phyloP scores from a whole-genome alignment of 2,113 vertebrate species.

The Thunnus thynnus region DNA sequence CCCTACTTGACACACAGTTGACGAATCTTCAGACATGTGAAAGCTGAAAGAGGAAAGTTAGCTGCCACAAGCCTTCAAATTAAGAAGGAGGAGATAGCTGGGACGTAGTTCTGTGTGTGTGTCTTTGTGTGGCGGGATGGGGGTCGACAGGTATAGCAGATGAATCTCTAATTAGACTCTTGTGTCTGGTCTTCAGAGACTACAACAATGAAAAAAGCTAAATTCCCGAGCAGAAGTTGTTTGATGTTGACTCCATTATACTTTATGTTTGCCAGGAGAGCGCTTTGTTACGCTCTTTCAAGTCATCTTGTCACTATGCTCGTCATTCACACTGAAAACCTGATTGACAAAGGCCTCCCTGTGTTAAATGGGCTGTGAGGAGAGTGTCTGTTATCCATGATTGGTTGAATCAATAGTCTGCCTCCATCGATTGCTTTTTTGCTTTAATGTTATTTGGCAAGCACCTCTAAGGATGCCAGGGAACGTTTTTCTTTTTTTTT shows the following conservation, averaged over 20 bases:
- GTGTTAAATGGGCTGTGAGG: slow-evolving; percentile 70
- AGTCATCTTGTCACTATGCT: slow-evolving; percentile 52
- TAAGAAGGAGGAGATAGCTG: neutral
- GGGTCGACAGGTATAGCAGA: slow-evolving; percentile 45
- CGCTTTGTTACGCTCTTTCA: slow-evolving; percentile 25
- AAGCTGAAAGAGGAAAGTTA: slow-evolving; percentile 44
- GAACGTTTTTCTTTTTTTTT: slow-evolving; percentile 19
- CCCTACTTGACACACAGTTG: slow-evolving; percentile 8
- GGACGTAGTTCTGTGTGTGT: slow-evolving; percentile 3
- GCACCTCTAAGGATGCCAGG: slow-evolving; percentile 26
- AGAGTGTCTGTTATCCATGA: slow-evolving; percentile 60
- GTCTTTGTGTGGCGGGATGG: neutral
- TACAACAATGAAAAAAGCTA: slow-evolving; percentile 20
- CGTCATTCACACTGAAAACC: slow-evolving; percentile 47
- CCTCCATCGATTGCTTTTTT: slow-evolving; percentile 65
- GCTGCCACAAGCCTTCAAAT: slow-evolving; percentile 44
- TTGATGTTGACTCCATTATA: slow-evolving; percentile 23
- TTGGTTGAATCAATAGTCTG: slow-evolving; percentile 67
- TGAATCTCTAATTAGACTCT: slow-evolving; percentile 58
- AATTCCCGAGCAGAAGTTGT: slow-evolving; percentile 13
- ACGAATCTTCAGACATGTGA: slow-evolving; percentile 43
- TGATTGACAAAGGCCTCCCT: slow-evolving; percentile 57
- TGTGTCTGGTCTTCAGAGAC: slow-evolving; percentile 29
- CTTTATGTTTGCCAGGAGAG: slow-evolving; percentile 35
- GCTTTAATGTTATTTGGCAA: slow-evolving; percentile 66